Conservation (phyloP, 2,797 vertebrate species). For the Premnoplex brunnescens region DNA sequence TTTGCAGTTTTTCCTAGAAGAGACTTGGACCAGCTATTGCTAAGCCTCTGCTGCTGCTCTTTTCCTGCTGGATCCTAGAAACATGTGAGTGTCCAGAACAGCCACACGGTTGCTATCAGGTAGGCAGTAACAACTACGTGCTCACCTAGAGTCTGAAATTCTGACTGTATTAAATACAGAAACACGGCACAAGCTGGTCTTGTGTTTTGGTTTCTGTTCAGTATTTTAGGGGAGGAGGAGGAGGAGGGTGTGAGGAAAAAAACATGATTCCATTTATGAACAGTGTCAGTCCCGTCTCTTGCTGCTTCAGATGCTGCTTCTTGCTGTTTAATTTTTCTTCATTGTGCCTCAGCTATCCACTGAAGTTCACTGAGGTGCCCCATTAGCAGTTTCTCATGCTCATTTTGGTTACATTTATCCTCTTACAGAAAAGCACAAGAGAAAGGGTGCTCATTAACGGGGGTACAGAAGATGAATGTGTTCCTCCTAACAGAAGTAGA, state of each 20-base stretch:
- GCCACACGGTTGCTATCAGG: not conserved
- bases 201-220: slow-evolving; percentile 75
- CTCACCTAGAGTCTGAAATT: slow-evolving; percentile 35
- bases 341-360: slow-evolving; percentile 7
- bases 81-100: not conserved
- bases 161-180: slow-evolving; percentile 67
- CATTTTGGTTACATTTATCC: slow-evolving; percentile 23
- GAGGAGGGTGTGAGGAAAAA: slow-evolving; percentile 39
- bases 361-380: not conserved
- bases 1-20: not conserved
- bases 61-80: not conserved
- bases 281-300: slow-evolving; percentile 32
- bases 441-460: slow-evolving; percentile 62
- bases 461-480: slow-evolving; percentile 19
- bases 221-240: slow-evolving; percentile 71
- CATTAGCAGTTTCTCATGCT: not conserved
- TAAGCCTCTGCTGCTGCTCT: not conserved
- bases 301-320: slow-evolving; percentile 54
- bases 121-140: not conserved
- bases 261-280: slow-evolving; percentile 51
- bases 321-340: slow-evolving; percentile 30
- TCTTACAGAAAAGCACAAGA: slow-evolving; percentile 36
- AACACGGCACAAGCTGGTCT: slow-evolving; percentile 77
- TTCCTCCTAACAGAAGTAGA: slow-evolving; percentile 65
- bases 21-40: slow-evolving; percentile 10